These are phyloP conservation scores for Tragelaphus oryx DNA, from an alignment of 2,797 vertebrate species.

Conservation along the genomic window DNA sequence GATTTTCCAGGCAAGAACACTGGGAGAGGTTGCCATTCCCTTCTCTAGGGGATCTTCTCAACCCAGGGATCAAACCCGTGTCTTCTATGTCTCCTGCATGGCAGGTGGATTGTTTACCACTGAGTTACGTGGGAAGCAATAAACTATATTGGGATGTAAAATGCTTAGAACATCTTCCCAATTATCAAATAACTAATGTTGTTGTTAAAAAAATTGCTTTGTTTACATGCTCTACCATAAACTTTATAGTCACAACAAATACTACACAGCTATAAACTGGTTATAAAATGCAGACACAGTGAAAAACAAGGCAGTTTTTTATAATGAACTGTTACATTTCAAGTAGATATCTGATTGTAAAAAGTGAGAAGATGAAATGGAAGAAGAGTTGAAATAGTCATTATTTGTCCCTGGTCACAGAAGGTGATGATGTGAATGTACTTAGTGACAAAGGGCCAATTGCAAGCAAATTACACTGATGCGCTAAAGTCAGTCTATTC, in stretches of 20 bases:
- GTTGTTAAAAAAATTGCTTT: not conserved
- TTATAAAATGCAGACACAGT: not conserved
- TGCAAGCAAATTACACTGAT: not conserved
- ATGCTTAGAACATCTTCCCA: not conserved
- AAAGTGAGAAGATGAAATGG: not conserved
- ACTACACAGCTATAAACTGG: not conserved
- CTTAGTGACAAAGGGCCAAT: not conserved
- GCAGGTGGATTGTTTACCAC: not conserved
- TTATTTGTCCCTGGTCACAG: not conserved
- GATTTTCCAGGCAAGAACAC: not conserved
- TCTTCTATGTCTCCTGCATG: not conserved
- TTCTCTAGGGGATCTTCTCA: not conserved
- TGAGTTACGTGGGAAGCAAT: not conserved
- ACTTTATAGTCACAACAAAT: not conserved
- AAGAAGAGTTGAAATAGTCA: not conserved
- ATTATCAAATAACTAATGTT: not conserved
- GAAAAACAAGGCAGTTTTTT: not conserved
- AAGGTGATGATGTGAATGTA: not conserved
- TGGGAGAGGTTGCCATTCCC: not conserved
- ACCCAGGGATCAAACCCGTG: fast-evolving
- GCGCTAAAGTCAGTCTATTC: not conserved
- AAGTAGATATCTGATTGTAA: not conserved
- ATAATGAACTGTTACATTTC: not conserved
- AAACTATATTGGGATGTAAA: not conserved
- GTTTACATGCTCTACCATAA: not conserved